phyloP scores from a whole-genome alignment of 2,888 invertebrate genomes.

The Sussaba pulchella region DNA sequence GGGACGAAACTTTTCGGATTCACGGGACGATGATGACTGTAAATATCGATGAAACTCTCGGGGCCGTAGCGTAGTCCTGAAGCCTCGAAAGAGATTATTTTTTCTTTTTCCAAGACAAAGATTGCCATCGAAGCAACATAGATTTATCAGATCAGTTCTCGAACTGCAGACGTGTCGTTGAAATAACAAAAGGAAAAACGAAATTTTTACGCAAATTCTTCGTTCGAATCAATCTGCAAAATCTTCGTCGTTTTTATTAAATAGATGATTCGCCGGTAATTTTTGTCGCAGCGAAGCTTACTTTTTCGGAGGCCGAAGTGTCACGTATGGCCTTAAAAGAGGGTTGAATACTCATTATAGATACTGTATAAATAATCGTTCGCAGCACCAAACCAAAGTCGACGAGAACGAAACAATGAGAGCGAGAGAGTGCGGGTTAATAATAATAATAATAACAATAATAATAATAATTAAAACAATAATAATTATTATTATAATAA shows the following conservation, averaged over 20 bases:
- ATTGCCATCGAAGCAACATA: not conserved
- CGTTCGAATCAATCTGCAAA: too few species aligned
- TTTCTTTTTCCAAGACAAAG: not conserved
- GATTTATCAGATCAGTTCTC: not conserved
- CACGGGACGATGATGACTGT: slow-evolving; percentile 26
- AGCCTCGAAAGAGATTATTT: slow-evolving; percentile 1
- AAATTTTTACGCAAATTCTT: too few species aligned
- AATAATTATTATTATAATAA: too few species aligned
- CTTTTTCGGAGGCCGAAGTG: not conserved
- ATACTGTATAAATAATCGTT: slow-evolving; percentile 34
- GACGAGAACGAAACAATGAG: slow-evolving; percentile 44
- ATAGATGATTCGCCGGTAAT: not conserved
- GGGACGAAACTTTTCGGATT: not conserved
- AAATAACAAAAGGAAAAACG: too few species aligned
- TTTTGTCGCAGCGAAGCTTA: not conserved
- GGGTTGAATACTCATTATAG: slow-evolving; percentile 53
- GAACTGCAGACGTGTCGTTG: not conserved
- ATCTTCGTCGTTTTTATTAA: not conserved
- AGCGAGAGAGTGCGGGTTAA: slow-evolving; percentile 20
- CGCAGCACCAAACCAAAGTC: slow-evolving; percentile 46
- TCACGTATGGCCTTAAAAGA: slow-evolving; percentile 8
- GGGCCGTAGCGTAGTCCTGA: not conserved
- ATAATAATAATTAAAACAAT: too few species aligned
- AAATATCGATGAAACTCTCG: slow-evolving; percentile 42
- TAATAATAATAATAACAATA: slow-evolving; percentile 30